A percentile compares a stretch with the other conserved stretches of the same genome.
Evolutionary conservation across 1,140 invertebrate genomes (phyloP).

Genomic region (Acromyrmex echinatior): DNA sequence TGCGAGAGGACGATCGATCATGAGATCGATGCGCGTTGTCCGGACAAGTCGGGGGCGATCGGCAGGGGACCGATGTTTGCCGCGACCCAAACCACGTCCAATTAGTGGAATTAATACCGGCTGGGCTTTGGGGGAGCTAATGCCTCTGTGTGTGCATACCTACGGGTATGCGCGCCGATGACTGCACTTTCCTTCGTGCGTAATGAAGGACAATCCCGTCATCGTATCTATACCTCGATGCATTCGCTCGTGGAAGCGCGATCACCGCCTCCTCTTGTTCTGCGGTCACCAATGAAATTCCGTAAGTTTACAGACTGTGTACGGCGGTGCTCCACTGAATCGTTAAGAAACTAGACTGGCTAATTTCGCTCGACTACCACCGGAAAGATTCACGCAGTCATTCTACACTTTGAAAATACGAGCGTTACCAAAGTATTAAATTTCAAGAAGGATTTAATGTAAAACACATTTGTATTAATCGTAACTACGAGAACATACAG

Average conservation of each 20-base stretch:
- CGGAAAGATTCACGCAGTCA: neutral
- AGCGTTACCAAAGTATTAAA: neutral
- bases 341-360: constrained; percentile 57
- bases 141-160: constrained; percentile 80
- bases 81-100: constrained; percentile 83
- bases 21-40: constrained; percentile 75
- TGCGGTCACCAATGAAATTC: constrained; percentile 75
- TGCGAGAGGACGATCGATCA: constrained; percentile 75
- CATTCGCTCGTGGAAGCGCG: constrained; percentile 73
- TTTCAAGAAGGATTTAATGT: neutral
- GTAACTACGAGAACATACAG: neutral
- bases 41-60: constrained; percentile 68
- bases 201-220: constrained; percentile 83
- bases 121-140: constrained; percentile 84
- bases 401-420: neutral
- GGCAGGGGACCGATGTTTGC: constrained; percentile 81
- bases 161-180: constrained; percentile 81
- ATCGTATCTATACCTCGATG: constrained; percentile 63
- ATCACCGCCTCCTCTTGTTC: constrained; percentile 69
- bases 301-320: constrained; percentile 62
- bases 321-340: constrained; percentile 49
- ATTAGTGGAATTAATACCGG: constrained; percentile 86
- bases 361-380: constrained; percentile 55
- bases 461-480: neutral
- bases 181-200: constrained; percentile 84